Percentiles rank a stretch among this genome's conserved stretches.
Conservation (phyloP, 2,888 invertebrate genomes). For the Caenorhabditis auriculariae region DNA sequence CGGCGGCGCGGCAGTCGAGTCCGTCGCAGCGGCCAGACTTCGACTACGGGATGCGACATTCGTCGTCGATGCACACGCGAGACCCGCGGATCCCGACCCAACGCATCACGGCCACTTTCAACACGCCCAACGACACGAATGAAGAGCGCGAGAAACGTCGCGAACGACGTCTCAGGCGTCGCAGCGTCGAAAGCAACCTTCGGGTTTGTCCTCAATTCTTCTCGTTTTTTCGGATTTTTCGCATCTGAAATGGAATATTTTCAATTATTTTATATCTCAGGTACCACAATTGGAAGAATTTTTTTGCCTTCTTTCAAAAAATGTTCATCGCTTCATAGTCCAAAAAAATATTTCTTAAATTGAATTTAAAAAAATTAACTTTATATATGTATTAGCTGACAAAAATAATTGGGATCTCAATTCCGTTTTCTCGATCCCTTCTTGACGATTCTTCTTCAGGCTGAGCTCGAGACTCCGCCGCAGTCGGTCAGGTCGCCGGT, state of each 20-base stretch:
- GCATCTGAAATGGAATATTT: no score
- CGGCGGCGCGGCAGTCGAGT: conserved; percentile 11
- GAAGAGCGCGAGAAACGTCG: conserved; percentile 43
- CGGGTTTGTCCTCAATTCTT: conserved; percentile 12
- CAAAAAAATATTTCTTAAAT: no score
- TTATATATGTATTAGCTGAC: no score
- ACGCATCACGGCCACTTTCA: conserved; percentile 27
- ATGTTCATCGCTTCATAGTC: no score
- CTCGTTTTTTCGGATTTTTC: no score
- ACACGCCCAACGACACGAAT: conserved; percentile 19
- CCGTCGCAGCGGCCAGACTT: not conserved
- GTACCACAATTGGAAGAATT: no score
- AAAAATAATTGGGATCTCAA: no score
- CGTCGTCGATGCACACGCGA: conserved; percentile 25
- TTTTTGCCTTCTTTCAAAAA: no score
- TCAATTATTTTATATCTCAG: no score
- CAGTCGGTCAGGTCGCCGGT: conserved; percentile 31
- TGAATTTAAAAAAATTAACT: no score
- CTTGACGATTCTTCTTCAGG: conserved; percentile 15
- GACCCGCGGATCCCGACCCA: conserved; percentile 12
- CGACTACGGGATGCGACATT: conserved; percentile 25
- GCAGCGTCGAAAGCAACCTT: conserved; percentile 43
- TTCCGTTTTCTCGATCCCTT: no score
- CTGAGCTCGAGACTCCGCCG: conserved; percentile 28
- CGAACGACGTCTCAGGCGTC: conserved; percentile 37